phyloP scores from a whole-genome alignment of 1,140 invertebrate species.

The Nephila pilipes region DNA sequence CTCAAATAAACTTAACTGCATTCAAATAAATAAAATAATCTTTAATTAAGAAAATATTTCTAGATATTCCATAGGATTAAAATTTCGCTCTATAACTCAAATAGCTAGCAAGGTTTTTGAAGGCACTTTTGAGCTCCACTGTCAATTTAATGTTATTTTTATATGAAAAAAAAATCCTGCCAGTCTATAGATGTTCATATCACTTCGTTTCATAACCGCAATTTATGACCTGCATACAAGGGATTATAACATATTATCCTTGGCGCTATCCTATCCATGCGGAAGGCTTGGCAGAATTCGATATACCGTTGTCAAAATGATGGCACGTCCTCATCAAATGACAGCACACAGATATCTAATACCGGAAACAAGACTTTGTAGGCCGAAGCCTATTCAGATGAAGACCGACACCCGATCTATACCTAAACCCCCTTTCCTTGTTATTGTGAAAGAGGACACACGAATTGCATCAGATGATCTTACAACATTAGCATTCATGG shows the following conservation, averaged over 20 bases:
- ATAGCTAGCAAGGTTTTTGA: too few relatives aligned
- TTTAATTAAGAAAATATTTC: too few relatives aligned
- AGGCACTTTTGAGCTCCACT: too few relatives aligned
- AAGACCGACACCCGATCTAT: slow-evolving; percentile 4
- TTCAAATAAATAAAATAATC: too few relatives aligned
- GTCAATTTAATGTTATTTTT: too few relatives aligned
- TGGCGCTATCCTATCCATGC: neutral
- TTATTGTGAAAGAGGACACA: slow-evolving; percentile 53
- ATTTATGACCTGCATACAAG: neutral
- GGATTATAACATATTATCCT: neutral
- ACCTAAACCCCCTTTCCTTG: slow-evolving; percentile 66
- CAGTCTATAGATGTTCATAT: neutral
- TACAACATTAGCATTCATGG: slow-evolving; percentile 65
- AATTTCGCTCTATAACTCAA: too few relatives aligned
- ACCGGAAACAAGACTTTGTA: slow-evolving; percentile 50
- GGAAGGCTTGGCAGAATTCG: neutral
- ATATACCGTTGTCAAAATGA: neutral
- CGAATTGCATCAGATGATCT: slow-evolving; percentile 61
- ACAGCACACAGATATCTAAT: slow-evolving; percentile 25
- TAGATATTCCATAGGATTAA: too few relatives aligned
- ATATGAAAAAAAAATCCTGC: too few relatives aligned
- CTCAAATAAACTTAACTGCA: too few relatives aligned
- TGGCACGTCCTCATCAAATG: neutral
- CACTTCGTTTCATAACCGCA: neutral
- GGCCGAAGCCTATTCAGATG: slow-evolving; percentile 21